Base-by-base conservation (phyloP, 2,888 invertebrate genomes). In the Tuta absoluta region DNA sequence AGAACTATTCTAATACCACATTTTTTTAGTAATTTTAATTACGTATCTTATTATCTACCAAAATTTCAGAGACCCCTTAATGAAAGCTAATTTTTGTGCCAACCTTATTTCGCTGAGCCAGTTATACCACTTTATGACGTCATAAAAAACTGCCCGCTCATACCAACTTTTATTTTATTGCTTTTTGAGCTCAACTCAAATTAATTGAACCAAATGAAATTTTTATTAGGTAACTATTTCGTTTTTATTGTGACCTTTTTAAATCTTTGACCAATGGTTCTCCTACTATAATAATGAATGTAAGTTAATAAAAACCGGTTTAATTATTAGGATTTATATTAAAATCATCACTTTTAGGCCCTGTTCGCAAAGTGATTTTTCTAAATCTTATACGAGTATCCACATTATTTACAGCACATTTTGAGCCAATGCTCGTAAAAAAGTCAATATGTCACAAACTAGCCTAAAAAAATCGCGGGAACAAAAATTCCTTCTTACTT, bases 111-210 rank as follows among this genome's bases (percentile, higher is more conserved):
- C 12, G n/a, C 41, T 14, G 45, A 45, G 45, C 45, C 45, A n/a
- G 45, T 45, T 45, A 45, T n/a, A 45, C 45, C 45, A 45, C 1
- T 45, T 45, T n/a, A 45, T n/a, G 45, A 45, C 45, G n/a, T 45
- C 45, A 45, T 45, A 45, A 45, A 45, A 11, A 45, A 45, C 45
- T 45, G 45, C 45, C 41, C 45, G 45, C 17, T 45, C 45, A 45
- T n/a, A 45, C 45, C 45, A 45, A 45, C 45, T 45, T 45, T 45
- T 45, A 45, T 45, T 45, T 45, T 45, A 45, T 45, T 45, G 45
- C 45, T n/a, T n/a, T 45, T 45, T 45, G 45, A 45, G 45, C 45
- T 45, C 45, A 4, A 45, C 45, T 45, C 7, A 45, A 45, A 41
- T 41, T 45, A 45, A 45, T 45, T 45, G 12, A 14, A 3, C n/a